Percentiles rank a stretch among this genome's conserved stretches.
Evolutionary conservation across 2,797 vertebrate genomes (phyloP).

Genomic region (Falco rusticolus): DNA sequence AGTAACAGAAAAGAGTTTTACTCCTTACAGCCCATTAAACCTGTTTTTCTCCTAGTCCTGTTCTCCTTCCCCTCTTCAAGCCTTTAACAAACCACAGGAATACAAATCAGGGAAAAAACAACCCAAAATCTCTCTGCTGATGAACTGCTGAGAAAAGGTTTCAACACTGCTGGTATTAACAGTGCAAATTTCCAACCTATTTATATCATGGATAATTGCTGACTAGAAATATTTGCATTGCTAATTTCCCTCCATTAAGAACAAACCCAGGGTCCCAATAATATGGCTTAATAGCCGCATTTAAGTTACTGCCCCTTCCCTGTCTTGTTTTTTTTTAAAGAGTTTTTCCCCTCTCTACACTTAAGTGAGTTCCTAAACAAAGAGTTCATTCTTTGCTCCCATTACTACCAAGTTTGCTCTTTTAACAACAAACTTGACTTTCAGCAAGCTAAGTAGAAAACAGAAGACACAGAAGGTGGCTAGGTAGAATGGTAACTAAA

Average conservation of each 20-base stretch:
- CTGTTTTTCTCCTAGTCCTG: conserved; percentile 54
- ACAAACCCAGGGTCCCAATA: conserved; percentile 54
- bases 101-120: conserved; percentile 41
- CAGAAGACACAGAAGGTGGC: not conserved
- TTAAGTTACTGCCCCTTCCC: conserved; percentile 52
- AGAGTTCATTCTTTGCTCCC: conserved; percentile 21
- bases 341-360: not conserved
- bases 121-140: conserved; percentile 39
- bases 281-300: conserved; percentile 48
- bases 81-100: conserved; percentile 59
- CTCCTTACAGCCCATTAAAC: conserved; percentile 70
- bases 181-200: conserved; percentile 66
- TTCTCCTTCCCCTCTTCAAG: conserved; percentile 53
- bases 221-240: conserved; percentile 79
- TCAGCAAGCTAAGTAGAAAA: conserved; percentile 1
- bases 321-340: not conserved
- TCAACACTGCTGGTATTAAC: conserved; percentile 64
- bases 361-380: conserved; percentile 42
- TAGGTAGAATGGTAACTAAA: not conserved
- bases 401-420: conserved; percentile 3
- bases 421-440: conserved; percentile 53
- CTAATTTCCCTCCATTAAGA: conserved; percentile 73
- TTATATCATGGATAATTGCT: conserved; percentile 78
- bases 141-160: conserved; percentile 70
- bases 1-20: conserved; percentile 63